These are phyloP conservation scores for Nephrotoma flavescens DNA, from an alignment of 2,888 invertebrate genomes.

Conservation along the genomic window DNA sequence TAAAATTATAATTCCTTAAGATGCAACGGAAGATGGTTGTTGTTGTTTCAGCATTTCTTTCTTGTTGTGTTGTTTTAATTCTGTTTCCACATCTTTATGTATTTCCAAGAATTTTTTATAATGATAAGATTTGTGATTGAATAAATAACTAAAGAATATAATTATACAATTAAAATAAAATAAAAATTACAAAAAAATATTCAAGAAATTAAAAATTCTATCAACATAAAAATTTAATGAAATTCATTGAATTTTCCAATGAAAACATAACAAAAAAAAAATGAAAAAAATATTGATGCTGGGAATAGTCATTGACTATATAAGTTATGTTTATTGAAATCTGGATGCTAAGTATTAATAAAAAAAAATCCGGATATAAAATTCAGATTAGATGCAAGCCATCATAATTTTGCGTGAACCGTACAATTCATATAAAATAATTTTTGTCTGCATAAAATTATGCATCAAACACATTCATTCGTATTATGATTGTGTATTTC, in stretches of 20 bases:
- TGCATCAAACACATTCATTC: too few species aligned
- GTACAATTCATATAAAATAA: too few species aligned
- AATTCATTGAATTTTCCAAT: not conserved
- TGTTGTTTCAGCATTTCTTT: not conserved
- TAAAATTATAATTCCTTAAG: not conserved
- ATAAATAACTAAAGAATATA: not conserved
- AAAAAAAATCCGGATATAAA: too few species aligned
- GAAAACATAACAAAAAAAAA: not conserved
- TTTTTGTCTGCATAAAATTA: too few species aligned
- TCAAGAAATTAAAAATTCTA: not conserved
- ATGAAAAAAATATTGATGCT: not conserved
- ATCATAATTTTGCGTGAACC: too few species aligned
- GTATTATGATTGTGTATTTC: not conserved
- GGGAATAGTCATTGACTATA: not conserved
- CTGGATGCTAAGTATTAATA: too few species aligned
- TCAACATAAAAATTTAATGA: not conserved
- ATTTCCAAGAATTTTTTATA: not conserved
- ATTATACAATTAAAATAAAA: not conserved
- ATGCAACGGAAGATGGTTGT: not conserved
- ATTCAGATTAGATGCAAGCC: too few species aligned
- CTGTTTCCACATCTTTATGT: not conserved
- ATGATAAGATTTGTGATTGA: not conserved
- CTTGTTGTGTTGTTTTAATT: not conserved
- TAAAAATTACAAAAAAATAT: not conserved
- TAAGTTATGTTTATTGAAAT: too few species aligned